phyloP scores from a whole-genome alignment of 2,113 vertebrate genomes.

The Maccullochella peelii region DNA sequence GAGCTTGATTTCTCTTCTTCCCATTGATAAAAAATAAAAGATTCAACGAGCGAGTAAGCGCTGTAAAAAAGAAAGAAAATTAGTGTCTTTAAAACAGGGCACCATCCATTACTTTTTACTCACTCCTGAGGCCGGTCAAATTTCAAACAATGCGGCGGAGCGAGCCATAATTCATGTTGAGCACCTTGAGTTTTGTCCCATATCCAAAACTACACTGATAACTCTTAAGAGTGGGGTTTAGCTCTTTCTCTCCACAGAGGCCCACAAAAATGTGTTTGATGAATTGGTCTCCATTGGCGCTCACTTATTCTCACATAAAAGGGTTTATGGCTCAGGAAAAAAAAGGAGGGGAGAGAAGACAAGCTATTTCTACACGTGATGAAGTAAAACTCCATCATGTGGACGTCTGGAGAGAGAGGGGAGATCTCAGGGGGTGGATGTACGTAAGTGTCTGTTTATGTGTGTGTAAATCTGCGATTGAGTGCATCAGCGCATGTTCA shows the following conservation, averaged over 20 bases:
- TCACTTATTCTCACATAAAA: slow-evolving; percentile 82
- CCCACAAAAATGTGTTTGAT: slow-evolving; percentile 71
- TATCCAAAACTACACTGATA: slow-evolving; percentile 63
- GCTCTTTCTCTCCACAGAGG: slow-evolving; percentile 45
- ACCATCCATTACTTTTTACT: slow-evolving; percentile 50
- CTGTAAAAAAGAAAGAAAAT: slow-evolving; percentile 25
- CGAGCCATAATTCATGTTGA: slow-evolving; percentile 68
- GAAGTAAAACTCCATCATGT: slow-evolving; percentile 60
- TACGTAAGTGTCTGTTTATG: slow-evolving; percentile 15
- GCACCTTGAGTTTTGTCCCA: slow-evolving; percentile 59
- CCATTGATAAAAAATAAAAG: slow-evolving; percentile 42
- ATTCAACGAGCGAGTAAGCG: slow-evolving; percentile 15
- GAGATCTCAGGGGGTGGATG: neutral
- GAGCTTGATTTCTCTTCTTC: slow-evolving; percentile 31
- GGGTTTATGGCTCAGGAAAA: slow-evolving; percentile 56
- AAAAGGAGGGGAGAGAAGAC: slow-evolving; percentile 15
- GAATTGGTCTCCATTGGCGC: slow-evolving; percentile 72
- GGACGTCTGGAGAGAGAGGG: neutral
- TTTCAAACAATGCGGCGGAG: slow-evolving; percentile 54
- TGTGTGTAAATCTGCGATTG: slow-evolving; percentile 27
- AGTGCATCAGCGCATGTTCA: slow-evolving; percentile 4
- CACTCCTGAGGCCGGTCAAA: slow-evolving; percentile 41
- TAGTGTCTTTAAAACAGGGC: slow-evolving; percentile 40
- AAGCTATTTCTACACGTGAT: slow-evolving; percentile 42
- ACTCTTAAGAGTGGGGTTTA: slow-evolving; percentile 56